Base-by-base conservation (phyloP, 2,797 vertebrate genomes). In the Echiichthys vipera region DNA sequence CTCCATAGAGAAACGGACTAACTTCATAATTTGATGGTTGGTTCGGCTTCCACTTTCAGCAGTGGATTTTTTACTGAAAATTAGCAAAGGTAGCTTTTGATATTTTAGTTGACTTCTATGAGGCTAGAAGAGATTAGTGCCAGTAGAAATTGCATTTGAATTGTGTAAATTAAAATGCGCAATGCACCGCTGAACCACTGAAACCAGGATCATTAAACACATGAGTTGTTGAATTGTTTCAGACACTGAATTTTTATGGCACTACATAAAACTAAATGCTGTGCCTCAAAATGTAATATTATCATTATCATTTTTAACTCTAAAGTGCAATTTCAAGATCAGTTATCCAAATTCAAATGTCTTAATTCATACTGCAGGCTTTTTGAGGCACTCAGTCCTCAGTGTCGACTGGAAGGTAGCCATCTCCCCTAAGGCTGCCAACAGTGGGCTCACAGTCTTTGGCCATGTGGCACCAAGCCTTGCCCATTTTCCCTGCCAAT, bases 401-500 rank as follows among this genome's bases (percentile, higher is more conserved):
- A 67, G 78, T 85, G 82, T 88, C 50, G 75, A 83, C 79, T 93
- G 91, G 91, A 93, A 77, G 51, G 59, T 66, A 81, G 87, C 92
- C 91, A 92, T 90, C 83, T 76, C 74, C 67, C 83, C 46, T 0
- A 1, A 82, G 59, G 65, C 89, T 91, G 89, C 90, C 91, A 92
- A 86, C 73, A 87, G 67, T 84, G 84, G 87, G 84, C 89, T 87
- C 82, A 83, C 82, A 85, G 87, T 89, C 90, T 91, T 89, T 80
- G 86, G 89, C 87, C 90, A 92, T 89, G 92, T 93, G 91, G 91
- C 91, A 82, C 71, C 0, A 77, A 87, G 92, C 90, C 92, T 76
- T 58, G 46, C 75, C 85, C 77, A 72, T 78, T 88, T 90, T 80
- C 85, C 71, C 74, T 88, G 90, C 90, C 92, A 93, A 74, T 75